These are phyloP conservation scores for Zapus hudsonius DNA, from an alignment of 2,113 vertebrate species.

Conservation along the genomic window DNA sequence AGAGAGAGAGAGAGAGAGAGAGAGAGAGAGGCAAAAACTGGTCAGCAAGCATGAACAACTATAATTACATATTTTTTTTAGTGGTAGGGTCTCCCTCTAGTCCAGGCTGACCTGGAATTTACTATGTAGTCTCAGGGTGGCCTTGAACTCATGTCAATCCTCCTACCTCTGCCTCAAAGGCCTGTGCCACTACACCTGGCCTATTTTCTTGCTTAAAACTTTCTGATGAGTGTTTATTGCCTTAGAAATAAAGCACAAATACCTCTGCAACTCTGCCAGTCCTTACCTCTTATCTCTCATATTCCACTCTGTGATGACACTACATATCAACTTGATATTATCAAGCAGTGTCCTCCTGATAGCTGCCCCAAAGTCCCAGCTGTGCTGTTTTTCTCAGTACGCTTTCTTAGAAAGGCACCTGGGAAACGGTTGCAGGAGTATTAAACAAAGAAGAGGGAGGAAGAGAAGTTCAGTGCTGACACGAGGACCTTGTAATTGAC, in stretches of 20 bases:
- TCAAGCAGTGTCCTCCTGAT: not conserved
- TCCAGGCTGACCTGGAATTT: no score
- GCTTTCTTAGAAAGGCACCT: not conserved
- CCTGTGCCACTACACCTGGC: no score
- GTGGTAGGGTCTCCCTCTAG: no score
- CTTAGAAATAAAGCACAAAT: not conserved
- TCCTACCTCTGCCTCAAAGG: no score
- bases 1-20: no score
- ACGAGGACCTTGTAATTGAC: not conserved
- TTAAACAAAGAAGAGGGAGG: not conserved
- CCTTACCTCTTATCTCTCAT: not conserved
- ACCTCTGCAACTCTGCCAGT: not conserved
- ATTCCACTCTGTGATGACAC: not conserved
- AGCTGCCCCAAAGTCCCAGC: not conserved
- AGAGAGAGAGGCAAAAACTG: no score
- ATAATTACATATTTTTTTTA: no score
- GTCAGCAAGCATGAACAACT: no score
- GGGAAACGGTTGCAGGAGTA: constrained; percentile 18
- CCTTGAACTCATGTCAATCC: no score
- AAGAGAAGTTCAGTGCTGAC: not conserved
- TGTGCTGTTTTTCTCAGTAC: not conserved
- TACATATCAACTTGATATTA: not conserved
- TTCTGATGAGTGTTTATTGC: not conserved
- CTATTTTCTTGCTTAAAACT: constrained; percentile 20
- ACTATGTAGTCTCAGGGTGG: no score